Evolutionary conservation across 1,140 invertebrate species (phyloP), one percentile per base, ranked within the genome.

Genomic region (Archegozetes longisetosus): DNA sequence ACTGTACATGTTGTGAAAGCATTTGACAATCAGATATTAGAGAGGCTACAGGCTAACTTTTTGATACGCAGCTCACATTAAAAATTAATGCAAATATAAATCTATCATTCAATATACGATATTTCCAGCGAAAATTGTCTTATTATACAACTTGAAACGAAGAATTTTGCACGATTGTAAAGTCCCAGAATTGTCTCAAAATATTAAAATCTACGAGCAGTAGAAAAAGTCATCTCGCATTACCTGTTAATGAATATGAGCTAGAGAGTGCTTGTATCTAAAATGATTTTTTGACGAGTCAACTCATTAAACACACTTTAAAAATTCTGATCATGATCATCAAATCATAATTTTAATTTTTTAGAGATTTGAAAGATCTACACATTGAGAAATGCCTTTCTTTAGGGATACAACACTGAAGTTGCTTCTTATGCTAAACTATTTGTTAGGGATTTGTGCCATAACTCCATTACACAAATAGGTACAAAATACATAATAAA

Each of bases 341-440:
- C 17, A 40, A 9, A 40, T 9, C 6, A 40, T 40, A 9, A 17
- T 9, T 40, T 40, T 9, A 40, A 17, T 40, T 40, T 40, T 40
- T 40, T 23, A 59, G 55, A 1, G 32, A 62, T 26, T 20, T 64
- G 32, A 60, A 64, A 52, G 55, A 64, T 48, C 53, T 58, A 22
- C 61, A 64, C 25, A 62, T 53, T 27, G 60, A 64, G 17, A 26
- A 29, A 2, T 64, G 64, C 25, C 62, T 64, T 50, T 58, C 49
- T 24, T 29, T 53, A 24, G 61, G 58, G 13, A 62, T 62, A 60
- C 46, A 53, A 26, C 56, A 61, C 56, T 24, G 58, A 64, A 26
- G 57, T 62, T 25, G 64, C 62, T 22, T 25, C 64, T 12, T 56
- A 60, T 22, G 64, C 64, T 3, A 60, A 61, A 47, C 64, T 62